Percentiles rank a stretch among this genome's conserved stretches.
Conservation (phyloP, 2,113 vertebrate genomes). For the Scopus umbretta region DNA sequence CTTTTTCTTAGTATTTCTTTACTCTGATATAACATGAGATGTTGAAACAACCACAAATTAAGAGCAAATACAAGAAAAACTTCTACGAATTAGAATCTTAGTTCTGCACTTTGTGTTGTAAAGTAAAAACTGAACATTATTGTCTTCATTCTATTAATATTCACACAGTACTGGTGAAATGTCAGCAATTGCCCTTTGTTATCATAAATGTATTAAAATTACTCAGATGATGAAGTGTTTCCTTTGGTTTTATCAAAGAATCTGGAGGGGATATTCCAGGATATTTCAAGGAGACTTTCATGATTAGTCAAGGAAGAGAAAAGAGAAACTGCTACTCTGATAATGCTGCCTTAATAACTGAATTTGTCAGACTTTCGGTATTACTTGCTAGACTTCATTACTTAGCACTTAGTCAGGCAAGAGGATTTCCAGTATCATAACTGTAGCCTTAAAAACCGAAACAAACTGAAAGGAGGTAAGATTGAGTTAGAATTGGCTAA, state of each 20-base stretch:
- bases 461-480: background rate
- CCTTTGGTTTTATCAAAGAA: background rate
- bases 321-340: background rate
- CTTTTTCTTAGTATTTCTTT: background rate
- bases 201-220: background rate
- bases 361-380: background rate
- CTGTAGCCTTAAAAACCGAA: background rate
- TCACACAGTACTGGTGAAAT: background rate
- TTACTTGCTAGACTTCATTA: background rate
- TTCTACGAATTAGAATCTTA: background rate
- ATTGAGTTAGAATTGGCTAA: background rate
- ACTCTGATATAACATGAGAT: background rate
- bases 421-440: background rate
- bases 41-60: background rate
- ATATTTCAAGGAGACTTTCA: background rate
- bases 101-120: background rate
- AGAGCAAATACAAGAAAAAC: background rate
- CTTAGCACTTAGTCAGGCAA: background rate
- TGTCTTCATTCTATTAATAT: background rate
- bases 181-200: background rate
- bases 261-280: background rate
- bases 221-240: background rate
- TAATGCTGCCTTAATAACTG: background rate
- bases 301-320: background rate
- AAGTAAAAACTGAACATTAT: background rate